Conservation (phyloP, 2,888 invertebrate genomes). For the Oligia strigilis region DNA sequence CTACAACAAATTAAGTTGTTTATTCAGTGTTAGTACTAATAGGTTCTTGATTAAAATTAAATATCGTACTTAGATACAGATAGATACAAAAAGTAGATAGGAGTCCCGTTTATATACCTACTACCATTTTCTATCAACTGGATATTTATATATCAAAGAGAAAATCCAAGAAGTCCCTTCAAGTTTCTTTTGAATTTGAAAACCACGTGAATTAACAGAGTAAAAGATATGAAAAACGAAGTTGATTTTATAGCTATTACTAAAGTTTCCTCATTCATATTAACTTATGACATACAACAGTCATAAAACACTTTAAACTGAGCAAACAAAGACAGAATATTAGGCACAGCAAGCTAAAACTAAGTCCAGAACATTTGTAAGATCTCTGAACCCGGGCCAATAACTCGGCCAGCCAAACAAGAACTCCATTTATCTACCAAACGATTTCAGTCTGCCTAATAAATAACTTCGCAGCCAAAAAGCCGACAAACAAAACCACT, state of each 20-base stretch:
- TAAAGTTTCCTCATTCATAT: not conserved
- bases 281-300: not conserved
- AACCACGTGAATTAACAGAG: not conserved
- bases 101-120: not conserved
- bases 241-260: not conserved
- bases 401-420: conserved; percentile 57
- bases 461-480: conserved; percentile 78
- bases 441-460: conserved; percentile 73
- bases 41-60: not conserved
- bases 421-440: conserved; percentile 72
- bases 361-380: conserved; percentile 31
- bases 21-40: not conserved
- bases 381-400: conserved; percentile 55
- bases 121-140: no score
- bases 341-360: conserved; percentile 36
- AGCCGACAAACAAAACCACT: conserved; percentile 80
- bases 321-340: conserved; percentile 2
- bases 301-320: conserved; percentile 27
- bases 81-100: not conserved
- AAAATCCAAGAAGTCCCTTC: not conserved
- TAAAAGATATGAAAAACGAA: not conserved
- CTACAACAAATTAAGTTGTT: not conserved
- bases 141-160: no score
- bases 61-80: no score
- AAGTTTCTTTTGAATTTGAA: not conserved